These are phyloP conservation scores for Catostylus mosaicus DNA, from an alignment of 30 jellyfish, hydroid and myxozoan species.

Conservation along the genomic window DNA sequence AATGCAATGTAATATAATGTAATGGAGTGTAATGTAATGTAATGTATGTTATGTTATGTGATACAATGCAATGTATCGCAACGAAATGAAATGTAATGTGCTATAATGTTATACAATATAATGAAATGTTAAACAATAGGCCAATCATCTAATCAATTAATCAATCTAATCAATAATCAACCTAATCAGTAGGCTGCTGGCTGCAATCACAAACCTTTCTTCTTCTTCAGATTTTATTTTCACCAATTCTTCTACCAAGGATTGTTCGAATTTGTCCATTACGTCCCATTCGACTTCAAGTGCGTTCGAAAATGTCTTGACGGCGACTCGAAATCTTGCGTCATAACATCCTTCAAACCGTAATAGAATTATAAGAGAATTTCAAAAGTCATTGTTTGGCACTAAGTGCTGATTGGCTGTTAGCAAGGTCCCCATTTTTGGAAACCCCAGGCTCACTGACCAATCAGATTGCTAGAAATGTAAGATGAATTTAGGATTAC, in stretches of 20 bases:
- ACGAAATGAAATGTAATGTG: no score
- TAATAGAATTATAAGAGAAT: not conserved
- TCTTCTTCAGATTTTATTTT: constrained; percentile 55
- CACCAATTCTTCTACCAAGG: constrained; percentile 58
- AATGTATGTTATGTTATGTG: no score
- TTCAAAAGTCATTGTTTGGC: not conserved
- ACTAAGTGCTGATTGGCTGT: not conserved
- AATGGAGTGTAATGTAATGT: no score
- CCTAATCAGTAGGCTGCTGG: no score
- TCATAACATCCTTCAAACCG: constrained; percentile 43
- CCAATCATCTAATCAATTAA: not conserved
- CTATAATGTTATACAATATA: not conserved
- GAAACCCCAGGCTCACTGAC: no score
- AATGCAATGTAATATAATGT: no score
- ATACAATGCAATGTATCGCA: no score
- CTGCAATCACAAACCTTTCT: constrained; percentile 36
- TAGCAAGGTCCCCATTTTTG: no score
- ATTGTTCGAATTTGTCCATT: constrained; percentile 58
- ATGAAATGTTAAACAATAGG: not conserved
- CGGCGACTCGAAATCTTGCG: constrained; percentile 60
- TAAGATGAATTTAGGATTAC: no score
- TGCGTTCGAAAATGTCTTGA: constrained; percentile 27
- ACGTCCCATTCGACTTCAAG: constrained; percentile 55
- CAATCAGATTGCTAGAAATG: no score
- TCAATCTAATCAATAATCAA: not conserved